A percentile compares a stretch with the other conserved stretches of the same genome.
Conservation (phyloP, 2,113 vertebrate genomes). For the Sebastes fasciatus region DNA sequence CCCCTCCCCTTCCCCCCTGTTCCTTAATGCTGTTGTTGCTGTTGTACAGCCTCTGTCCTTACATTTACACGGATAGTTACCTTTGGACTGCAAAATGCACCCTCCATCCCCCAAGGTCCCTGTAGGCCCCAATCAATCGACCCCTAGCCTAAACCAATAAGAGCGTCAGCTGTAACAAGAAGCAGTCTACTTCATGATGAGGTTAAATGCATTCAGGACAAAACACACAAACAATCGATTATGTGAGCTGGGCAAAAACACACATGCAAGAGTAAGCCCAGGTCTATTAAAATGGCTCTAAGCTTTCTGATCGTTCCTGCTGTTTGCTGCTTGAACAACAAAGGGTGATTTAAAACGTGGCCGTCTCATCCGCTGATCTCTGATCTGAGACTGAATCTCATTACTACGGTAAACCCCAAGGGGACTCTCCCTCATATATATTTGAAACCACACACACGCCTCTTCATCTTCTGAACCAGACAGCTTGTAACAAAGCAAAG, state of each 20-base stretch:
- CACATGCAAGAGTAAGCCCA: slow-evolving; percentile 1
- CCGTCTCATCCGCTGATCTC: slow-evolving; percentile 28
- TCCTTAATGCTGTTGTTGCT: not conserved
- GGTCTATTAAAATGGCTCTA: slow-evolving; percentile 34
- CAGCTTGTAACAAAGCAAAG: slow-evolving; percentile 45
- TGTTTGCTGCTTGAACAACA: slow-evolving; percentile 36
- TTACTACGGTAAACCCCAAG: slow-evolving; percentile 51
- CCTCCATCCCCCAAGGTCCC: slow-evolving; percentile 9
- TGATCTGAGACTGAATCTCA: slow-evolving; percentile 63
- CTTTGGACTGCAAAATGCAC: slow-evolving; percentile 22
- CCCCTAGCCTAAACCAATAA: slow-evolving; percentile 52
- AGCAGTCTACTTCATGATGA: slow-evolving; percentile 59
- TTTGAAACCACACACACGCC: slow-evolving; percentile 38
- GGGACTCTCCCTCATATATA: slow-evolving; percentile 53
- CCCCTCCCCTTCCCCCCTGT: not conserved
- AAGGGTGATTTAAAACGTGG: slow-evolving; percentile 37
- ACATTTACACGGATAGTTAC: not conserved
- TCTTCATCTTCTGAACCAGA: slow-evolving; percentile 28
- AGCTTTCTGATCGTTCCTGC: slow-evolving; percentile 37
- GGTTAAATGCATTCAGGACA: slow-evolving; percentile 55
- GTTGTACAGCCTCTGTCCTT: slow-evolving; percentile 10
- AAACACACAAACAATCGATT: slow-evolving; percentile 46
- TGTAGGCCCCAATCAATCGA: slow-evolving; percentile 44
- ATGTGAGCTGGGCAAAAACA: slow-evolving; percentile 16
- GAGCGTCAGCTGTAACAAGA: slow-evolving; percentile 25